A percentile compares a stretch with the other conserved stretches of the same genome.
phyloP scores from a whole-genome alignment of 2,113 vertebrate species.

The Carassius carassius region DNA sequence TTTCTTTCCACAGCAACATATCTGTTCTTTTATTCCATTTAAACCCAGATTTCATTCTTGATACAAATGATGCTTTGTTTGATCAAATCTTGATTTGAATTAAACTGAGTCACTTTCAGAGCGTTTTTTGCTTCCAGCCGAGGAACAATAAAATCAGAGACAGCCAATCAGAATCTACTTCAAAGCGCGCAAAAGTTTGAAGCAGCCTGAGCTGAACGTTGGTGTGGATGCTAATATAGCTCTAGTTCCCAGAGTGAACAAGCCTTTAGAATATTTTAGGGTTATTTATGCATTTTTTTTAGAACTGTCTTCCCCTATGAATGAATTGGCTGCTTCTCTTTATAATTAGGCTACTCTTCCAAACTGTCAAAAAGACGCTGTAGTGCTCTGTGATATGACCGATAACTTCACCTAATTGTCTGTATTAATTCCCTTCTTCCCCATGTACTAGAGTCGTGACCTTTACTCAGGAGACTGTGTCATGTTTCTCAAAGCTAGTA shows the following conservation, averaged over 20 bases:
- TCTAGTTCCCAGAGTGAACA: neutral
- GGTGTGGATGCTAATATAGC: too few relatives aligned
- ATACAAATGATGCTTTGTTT: neutral
- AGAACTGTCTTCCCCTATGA: neutral
- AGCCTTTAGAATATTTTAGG: neutral
- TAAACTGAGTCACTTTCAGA: neutral
- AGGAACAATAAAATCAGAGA: too few relatives aligned
- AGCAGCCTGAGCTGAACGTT: too few relatives aligned
- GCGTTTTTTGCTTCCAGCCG: too few relatives aligned
- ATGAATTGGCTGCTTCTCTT: conserved; percentile 2
- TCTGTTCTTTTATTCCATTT: neutral
- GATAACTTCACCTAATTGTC: conserved; percentile 46
- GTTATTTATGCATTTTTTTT: neutral
- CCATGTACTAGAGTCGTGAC: conserved; percentile 51
- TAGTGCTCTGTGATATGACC: conserved; percentile 27
- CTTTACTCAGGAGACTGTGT: conserved; percentile 51
- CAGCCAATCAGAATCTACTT: neutral
- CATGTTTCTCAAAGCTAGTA: conserved; percentile 46
- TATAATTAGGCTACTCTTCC: conserved; percentile 41
- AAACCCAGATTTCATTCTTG: neutral
- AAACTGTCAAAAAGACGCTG: conserved; percentile 31
- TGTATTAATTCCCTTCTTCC: conserved; percentile 36
- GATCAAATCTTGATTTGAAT: too few relatives aligned
- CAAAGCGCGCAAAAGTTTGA: neutral
- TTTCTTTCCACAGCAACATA: neutral